A percentile compares a stretch with the other conserved stretches of the same genome.
Conservation (phyloP, 2,113 vertebrate genomes). For the Halichoerus grypus region DNA sequence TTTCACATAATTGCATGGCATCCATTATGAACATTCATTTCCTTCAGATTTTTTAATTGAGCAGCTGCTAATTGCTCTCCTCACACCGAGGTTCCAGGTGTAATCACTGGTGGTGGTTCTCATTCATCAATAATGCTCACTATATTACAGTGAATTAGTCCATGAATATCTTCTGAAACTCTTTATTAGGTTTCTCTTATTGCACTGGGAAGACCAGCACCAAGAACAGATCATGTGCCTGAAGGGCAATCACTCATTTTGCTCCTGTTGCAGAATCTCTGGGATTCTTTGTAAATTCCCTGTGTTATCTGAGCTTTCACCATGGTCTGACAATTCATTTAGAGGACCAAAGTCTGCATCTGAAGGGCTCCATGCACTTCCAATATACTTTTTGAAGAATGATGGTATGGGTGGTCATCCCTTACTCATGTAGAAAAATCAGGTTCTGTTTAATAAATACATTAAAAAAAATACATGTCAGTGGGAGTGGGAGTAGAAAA, state of each 20-base stretch:
- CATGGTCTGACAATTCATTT: background rate
- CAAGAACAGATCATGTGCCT: slow-evolving; percentile 29
- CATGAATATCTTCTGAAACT: slow-evolving; percentile 50
- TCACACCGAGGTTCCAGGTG: slow-evolving; percentile 36
- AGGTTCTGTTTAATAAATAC: background rate
- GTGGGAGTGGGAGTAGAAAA: background rate
- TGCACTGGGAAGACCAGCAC: background rate
- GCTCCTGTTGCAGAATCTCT: background rate
- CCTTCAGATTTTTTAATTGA: slow-evolving; percentile 57
- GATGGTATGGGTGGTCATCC: background rate
- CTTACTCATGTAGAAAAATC: background rate
- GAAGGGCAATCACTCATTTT: slow-evolving; percentile 36
- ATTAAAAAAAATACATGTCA: background rate
- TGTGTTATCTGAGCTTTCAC: background rate
- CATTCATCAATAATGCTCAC: slow-evolving; percentile 29
- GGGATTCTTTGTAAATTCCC: background rate
- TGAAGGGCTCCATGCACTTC: background rate
- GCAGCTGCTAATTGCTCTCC: slow-evolving; percentile 61
- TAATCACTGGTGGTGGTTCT: slow-evolving; percentile 18
- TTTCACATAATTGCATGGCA: slow-evolving; percentile 61
- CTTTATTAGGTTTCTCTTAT: slow-evolving; percentile 63
- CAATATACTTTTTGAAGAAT: background rate
- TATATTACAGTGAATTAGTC: background rate
- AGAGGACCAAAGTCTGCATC: background rate
- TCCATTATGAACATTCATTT: slow-evolving; percentile 70